Evolutionary conservation across 2,888 invertebrate genomes (phyloP).

Genomic region (Volucella zonaria): DNA sequence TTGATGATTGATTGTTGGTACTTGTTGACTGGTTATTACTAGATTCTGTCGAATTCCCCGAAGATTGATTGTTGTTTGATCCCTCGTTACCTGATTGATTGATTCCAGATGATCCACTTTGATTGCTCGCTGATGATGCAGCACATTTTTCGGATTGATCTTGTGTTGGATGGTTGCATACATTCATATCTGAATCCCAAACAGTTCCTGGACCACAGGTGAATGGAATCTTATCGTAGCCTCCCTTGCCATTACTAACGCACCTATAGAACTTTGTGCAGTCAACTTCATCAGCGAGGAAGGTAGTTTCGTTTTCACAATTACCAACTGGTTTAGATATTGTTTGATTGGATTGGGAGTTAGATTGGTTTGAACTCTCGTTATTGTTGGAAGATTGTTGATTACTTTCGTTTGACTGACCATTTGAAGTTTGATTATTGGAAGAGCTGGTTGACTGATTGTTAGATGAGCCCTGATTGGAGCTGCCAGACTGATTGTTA

Average conservation of each 20-base stretch:
- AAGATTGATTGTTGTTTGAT: slow-evolving; percentile 40
- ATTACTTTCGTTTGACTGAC: neutral
- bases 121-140: slow-evolving; percentile 32
- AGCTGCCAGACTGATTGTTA: slow-evolving; percentile 14
- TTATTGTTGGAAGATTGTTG: too few relatives aligned
- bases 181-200: slow-evolving; percentile 84
- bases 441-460: slow-evolving; percentile 26
- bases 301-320: slow-evolving; percentile 82
- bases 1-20: slow-evolving; percentile 28
- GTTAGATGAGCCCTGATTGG: slow-evolving; percentile 40
- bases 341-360: neutral
- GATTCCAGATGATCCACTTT: slow-evolving; percentile 1
- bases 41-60: slow-evolving; percentile 34
- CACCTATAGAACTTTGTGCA: slow-evolving; percentile 86
- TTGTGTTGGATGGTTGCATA: slow-evolving; percentile 82
- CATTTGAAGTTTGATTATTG: slow-evolving; percentile 10
- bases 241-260: slow-evolving; percentile 82
- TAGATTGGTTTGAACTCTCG: too few relatives aligned
- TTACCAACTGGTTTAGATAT: slow-evolving; percentile 56
- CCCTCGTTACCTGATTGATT: slow-evolving; percentile 56
- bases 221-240: slow-evolving; percentile 83
- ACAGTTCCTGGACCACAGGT: slow-evolving; percentile 85
- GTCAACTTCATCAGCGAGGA: slow-evolving; percentile 82
- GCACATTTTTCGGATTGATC: slow-evolving; percentile 57
- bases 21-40: slow-evolving; percentile 19